Conservation (phyloP, 2,888 invertebrate genomes). For the Pristionchus exspectatus region DNA sequence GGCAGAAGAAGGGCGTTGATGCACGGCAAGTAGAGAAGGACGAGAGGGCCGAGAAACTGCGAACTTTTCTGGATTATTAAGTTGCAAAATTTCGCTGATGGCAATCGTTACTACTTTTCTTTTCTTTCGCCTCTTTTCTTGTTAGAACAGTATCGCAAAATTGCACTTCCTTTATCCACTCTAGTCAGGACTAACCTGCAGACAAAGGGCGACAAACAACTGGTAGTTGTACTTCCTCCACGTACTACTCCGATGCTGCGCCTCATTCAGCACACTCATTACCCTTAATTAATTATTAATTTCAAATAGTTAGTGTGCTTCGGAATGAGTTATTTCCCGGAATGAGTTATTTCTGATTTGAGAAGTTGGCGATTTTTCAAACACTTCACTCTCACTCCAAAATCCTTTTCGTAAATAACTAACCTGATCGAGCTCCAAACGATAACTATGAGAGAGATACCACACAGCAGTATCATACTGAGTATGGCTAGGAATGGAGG, state of each 20-base stretch:
- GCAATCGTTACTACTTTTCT: no score
- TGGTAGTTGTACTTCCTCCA: constrained; percentile 43
- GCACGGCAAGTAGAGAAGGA: constrained; percentile 32
- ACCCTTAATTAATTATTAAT: not conserved
- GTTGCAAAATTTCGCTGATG: no score
- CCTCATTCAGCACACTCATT: not conserved
- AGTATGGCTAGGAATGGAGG: not conserved
- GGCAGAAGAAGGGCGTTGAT: not conserved
- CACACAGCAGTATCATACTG: not conserved
- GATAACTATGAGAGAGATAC: not conserved
- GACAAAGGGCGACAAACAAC: constrained; percentile 12
- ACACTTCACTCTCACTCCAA: no score
- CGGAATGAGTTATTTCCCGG: no score
- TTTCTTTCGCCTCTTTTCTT: no score
- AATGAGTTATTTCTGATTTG: no score
- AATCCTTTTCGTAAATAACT: not conserved
- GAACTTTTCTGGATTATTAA: no score
- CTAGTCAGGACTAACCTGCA: not conserved
- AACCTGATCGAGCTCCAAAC: not conserved
- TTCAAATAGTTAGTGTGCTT: no score
- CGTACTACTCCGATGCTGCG: not conserved
- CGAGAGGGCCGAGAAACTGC: not conserved
- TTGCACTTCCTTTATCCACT: no score
- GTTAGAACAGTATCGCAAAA: no score
- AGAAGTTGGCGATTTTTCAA: no score